Percentiles rank a stretch among this genome's conserved stretches.
These are phyloP conservation scores for Oreochromis grahami DNA, from an alignment of 2,797 vertebrate genomes.

Conservation along the genomic window DNA sequence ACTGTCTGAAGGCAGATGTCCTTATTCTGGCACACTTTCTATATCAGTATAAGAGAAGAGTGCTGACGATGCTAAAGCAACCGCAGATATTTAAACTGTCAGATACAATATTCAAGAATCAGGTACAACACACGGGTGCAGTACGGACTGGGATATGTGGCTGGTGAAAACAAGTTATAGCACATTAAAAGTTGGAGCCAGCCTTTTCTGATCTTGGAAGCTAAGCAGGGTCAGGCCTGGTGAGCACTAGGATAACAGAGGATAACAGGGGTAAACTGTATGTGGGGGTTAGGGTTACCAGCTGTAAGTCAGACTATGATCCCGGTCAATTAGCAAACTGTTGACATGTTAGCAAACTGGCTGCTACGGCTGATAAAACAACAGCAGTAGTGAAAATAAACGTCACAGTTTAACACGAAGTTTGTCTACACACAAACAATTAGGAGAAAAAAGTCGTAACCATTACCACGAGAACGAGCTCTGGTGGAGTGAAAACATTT, in stretches of 20 bases:
- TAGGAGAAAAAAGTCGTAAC: neutral
- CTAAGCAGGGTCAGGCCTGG: neutral
- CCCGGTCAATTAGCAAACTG: neutral
- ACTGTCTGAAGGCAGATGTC: neutral
- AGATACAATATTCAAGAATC: neutral
- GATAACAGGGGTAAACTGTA: neutral
- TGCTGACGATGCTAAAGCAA: neutral
- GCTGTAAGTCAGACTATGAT: neutral
- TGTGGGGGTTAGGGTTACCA: neutral
- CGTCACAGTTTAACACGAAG: neutral
- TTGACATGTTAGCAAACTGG: neutral
- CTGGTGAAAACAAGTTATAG: neutral
- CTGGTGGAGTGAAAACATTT: neutral
- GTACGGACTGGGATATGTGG: neutral
- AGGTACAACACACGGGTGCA: neutral
- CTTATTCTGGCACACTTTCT: neutral
- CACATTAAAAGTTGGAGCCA: neutral
- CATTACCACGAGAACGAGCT: neutral
- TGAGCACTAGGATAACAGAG: neutral
- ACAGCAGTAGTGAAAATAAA: neutral
- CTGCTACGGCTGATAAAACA: neutral
- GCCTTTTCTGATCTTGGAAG: neutral
- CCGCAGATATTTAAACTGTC: neutral
- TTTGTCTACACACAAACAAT: neutral
- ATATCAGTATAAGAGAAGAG: accelerated